phyloP scores from a whole-genome alignment of 1,140 invertebrate genomes.

The Meloidogyne exigua region DNA sequence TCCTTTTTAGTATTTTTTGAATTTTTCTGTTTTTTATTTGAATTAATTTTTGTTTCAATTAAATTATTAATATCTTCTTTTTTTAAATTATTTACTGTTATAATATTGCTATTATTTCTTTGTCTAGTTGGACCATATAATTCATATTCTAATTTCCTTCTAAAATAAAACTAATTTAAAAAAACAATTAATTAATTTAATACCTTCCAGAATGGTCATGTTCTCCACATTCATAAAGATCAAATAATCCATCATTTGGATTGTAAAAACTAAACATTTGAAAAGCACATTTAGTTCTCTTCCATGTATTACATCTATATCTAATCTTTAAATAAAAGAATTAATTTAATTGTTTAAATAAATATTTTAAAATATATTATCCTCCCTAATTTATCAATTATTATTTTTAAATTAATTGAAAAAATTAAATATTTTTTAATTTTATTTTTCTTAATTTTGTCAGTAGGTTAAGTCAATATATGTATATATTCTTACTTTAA shows the following conservation, averaged over 20 bases:
- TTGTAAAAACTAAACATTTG: slow-evolving; percentile 24
- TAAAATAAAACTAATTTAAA: not conserved
- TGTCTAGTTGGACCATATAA: slow-evolving; percentile 10
- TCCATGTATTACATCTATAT: slow-evolving; percentile 28
- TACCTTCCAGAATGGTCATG: slow-evolving; percentile 28
- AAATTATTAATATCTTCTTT: not conserved
- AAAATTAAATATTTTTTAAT: too few relatives aligned
- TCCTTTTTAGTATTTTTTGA: not conserved
- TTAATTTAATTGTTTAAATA: too few relatives aligned
- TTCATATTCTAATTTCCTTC: slow-evolving; percentile 24
- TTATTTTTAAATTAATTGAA: too few relatives aligned
- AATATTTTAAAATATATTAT: too few relatives aligned
- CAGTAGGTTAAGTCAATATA: too few relatives aligned
- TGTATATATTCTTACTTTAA: slow-evolving; percentile 24
- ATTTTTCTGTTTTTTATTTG: not conserved
- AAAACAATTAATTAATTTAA: not conserved
- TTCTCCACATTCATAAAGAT: slow-evolving; percentile 21
- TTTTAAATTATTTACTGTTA: not conserved
- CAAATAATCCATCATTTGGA: slow-evolving; percentile 15
- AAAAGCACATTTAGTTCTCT: slow-evolving; percentile 25
- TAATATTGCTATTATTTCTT: not conserved
- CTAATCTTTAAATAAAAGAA: slow-evolving; percentile 2
- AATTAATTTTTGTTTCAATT: slow-evolving; percentile 2
- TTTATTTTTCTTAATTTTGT: too few relatives aligned
- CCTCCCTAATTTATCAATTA: too few relatives aligned